Evolutionary conservation across 2,888 invertebrate genomes (phyloP).

Genomic region (Cryptophagus acutangulus): DNA sequence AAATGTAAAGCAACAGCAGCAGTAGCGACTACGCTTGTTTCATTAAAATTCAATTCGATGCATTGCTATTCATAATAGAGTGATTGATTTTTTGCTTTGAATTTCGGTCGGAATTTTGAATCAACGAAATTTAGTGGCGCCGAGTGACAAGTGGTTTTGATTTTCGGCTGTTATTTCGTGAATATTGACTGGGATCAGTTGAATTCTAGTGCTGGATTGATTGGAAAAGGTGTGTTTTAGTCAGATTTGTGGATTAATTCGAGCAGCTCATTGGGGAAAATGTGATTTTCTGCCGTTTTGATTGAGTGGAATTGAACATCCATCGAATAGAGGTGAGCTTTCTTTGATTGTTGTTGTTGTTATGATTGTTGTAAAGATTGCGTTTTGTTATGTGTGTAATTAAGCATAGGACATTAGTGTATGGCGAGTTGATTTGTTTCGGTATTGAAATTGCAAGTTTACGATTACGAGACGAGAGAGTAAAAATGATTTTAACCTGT

Average conservation of each 20-base stretch:
- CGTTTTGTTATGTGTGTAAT: too few species aligned
- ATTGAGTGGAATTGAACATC: too few species aligned
- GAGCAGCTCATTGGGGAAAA: constrained; percentile 9
- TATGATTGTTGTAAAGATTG: too few species aligned
- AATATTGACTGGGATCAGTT: constrained; percentile 16
- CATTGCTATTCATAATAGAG: constrained; percentile 2
- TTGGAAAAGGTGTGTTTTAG: constrained; percentile 12
- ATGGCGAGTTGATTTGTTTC: too few species aligned
- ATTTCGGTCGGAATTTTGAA: too few species aligned
- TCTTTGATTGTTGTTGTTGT: too few species aligned
- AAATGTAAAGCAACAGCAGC: constrained; percentile 18
- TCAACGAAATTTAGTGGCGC: too few species aligned
- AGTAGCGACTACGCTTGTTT: constrained; percentile 5
- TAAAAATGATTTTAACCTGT: constrained; percentile 16
- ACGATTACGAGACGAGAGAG: neutral
- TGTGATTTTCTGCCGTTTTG: constrained; percentile 12
- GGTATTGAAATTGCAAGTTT: too few species aligned
- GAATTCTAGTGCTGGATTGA: constrained; percentile 13
- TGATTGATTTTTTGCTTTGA: too few species aligned
- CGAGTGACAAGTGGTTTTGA: constrained; percentile 14
- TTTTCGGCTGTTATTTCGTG: constrained; percentile 12
- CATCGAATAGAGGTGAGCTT: too few species aligned
- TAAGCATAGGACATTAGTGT: too few species aligned
- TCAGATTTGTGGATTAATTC: constrained; percentile 12
- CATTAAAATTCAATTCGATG: constrained; percentile 1